phyloP scores from a whole-genome alignment of 2,113 vertebrate genomes.

The Tachysurus vachellii region DNA sequence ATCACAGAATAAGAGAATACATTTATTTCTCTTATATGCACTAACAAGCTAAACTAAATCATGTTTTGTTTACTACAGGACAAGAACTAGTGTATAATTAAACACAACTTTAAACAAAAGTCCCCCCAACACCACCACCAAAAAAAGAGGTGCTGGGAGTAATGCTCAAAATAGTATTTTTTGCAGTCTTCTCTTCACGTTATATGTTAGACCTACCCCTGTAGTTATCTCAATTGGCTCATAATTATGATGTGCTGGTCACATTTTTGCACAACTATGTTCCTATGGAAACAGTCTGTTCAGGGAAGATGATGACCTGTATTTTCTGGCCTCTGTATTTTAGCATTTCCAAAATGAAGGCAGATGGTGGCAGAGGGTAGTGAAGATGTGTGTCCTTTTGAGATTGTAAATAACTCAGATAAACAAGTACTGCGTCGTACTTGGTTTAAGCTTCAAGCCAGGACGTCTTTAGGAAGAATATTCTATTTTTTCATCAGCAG shows the following conservation, averaged over 20 bases:
- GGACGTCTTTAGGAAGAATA: background rate
- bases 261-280: constrained; percentile 41
- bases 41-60: constrained; percentile 36
- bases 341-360: background rate
- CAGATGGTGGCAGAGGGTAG: constrained; percentile 10
- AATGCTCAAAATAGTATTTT: background rate
- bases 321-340: background rate
- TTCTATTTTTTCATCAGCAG: constrained; percentile 1
- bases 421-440: background rate
- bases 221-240: constrained; percentile 4
- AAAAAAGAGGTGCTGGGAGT: background rate
- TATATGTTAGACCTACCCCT: constrained; percentile 13
- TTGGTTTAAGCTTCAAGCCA: background rate
- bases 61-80: constrained; percentile 22
- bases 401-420: constrained; percentile 20
- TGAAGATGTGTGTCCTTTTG: background rate
- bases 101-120: background rate
- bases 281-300: constrained; percentile 50
- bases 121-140: background rate
- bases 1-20: background rate
- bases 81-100: background rate
- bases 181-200: constrained; percentile 5
- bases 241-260: constrained; percentile 28
- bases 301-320: constrained; percentile 2
- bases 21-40: constrained; percentile 25